Base-by-base conservation (phyloP, 2,888 invertebrate genomes). In the Plutella xylostella region DNA sequence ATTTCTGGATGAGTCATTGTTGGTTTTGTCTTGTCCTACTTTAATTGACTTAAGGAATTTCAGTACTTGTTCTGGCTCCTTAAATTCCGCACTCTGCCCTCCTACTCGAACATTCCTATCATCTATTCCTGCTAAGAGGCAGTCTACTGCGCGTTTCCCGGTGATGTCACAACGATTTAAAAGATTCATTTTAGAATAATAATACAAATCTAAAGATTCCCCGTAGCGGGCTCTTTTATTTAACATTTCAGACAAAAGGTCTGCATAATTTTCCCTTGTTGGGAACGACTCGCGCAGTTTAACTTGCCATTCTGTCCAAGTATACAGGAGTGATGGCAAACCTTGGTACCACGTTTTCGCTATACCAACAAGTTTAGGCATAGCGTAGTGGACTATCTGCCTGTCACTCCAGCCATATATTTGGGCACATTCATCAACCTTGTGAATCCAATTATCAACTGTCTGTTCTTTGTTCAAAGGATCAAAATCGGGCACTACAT, bases 311-410 rank as follows among this genome's bases (percentile, higher is more conserved):
- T 56, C 50, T 0, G 18, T 0, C 53, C 53, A 55, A 12, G 47
- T 47, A 41, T 37, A 35, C 12, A 45, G 5, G 5, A 56, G 3
- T 11, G 51, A 37, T 4, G 54, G 49, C n/a, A 55, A 35, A 2
- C 48, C 50, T 20, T 54, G 53, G 30, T 55, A 55, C 55, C 55
- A 57, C 0, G 42, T 31, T 14, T 51, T 54, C 3, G 57, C 55
- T 3, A 48, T 2, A 6, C 42, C 42, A 9, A n/a, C 12, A 2
- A 42, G 18, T 31, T 42, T 42, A 5, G 42, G 42, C 1, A 53
- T 19, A 20, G 56, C 45, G 39, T 48, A 57, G 41, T 55, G 53
- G 2, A 49, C 42, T 19, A 42, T 33, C 12, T 42, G 19, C 12
- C 18, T 30, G n/a, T 42, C 31, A 4, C 31, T 20, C 42, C 31